phyloP scores from a whole-genome alignment of 2,888 invertebrate species.

The Polyommatus icarus region DNA sequence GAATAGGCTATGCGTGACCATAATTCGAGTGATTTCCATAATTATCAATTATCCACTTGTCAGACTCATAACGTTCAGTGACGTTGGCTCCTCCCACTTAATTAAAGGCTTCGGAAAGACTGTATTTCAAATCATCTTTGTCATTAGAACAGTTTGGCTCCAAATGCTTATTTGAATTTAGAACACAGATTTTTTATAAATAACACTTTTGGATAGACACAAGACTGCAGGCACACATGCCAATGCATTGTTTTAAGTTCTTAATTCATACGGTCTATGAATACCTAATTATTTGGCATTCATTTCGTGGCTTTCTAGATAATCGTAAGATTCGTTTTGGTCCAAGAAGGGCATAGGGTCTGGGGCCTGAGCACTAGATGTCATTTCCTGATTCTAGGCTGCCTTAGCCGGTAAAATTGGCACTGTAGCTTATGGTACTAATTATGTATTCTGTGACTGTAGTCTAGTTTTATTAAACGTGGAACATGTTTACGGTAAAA shows the following conservation, averaged over 20 bases:
- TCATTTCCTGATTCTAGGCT: no score
- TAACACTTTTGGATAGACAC: neutral
- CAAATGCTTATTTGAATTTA: neutral
- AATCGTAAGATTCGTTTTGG: neutral
- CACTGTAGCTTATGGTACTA: no score
- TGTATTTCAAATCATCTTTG: neutral
- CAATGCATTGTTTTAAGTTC: neutral
- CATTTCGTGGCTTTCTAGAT: neutral
- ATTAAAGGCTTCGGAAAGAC: neutral
- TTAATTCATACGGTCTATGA: neutral
- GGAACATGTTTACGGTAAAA: no score
- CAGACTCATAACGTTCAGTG: conserved; percentile 5
- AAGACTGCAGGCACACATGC: neutral
- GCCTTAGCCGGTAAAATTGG: no score
- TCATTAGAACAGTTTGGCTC: neutral
- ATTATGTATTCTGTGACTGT: no score
- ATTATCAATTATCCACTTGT: conserved; percentile 19
- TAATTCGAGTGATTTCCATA: neutral
- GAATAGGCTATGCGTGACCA: neutral
- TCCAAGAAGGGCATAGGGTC: neutral
- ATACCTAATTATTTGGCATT: neutral
- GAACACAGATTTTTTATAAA: neutral
- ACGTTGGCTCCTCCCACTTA: neutral
- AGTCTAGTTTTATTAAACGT: no score
- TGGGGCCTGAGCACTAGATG: no score